Evolutionary conservation across 2,888 invertebrate species (phyloP).

Genomic region (Heliconius hortense): DNA sequence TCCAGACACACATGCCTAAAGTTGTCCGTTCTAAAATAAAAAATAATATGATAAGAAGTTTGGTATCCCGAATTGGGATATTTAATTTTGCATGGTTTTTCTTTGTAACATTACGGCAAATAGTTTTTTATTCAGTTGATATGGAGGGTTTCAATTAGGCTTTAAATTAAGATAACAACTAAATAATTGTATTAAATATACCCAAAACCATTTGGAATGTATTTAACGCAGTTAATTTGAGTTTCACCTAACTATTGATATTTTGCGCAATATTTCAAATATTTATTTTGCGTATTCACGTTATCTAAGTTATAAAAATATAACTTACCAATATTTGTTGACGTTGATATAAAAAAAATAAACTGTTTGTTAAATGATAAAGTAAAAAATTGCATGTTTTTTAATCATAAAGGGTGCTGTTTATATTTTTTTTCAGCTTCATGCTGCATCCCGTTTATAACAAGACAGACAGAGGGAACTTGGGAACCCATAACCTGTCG

Average conservation of each 20-base stretch:
- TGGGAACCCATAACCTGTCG: too few relatives aligned
- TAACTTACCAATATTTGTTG: slow-evolving; percentile 11
- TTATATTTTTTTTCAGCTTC: too few relatives aligned
- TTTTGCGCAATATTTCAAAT: not conserved
- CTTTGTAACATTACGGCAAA: not conserved
- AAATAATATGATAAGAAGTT: slow-evolving; percentile 22
- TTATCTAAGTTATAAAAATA: not conserved
- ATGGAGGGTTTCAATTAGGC: not conserved
- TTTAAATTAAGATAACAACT: not conserved
- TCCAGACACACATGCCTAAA: slow-evolving; percentile 35
- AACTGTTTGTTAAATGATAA: not conserved
- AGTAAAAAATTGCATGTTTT: not conserved
- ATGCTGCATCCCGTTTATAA: too few relatives aligned
- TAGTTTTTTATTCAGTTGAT: not conserved
- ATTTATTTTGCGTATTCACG: not conserved
- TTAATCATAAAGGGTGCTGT: not conserved
- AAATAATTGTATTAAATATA: not conserved
- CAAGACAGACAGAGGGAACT: too few relatives aligned
- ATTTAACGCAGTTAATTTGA: not conserved
- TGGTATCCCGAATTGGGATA: slow-evolving; percentile 15
- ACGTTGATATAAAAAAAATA: not conserved
- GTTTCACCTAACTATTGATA: not conserved
- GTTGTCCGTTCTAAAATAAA: slow-evolving; percentile 30
- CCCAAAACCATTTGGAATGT: not conserved
- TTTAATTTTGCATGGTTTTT: slow-evolving; percentile 4